These are phyloP conservation scores for Phyllopteryx taeniolatus DNA, from an alignment of 2,113 vertebrate genomes.

Conservation along the genomic window DNA sequence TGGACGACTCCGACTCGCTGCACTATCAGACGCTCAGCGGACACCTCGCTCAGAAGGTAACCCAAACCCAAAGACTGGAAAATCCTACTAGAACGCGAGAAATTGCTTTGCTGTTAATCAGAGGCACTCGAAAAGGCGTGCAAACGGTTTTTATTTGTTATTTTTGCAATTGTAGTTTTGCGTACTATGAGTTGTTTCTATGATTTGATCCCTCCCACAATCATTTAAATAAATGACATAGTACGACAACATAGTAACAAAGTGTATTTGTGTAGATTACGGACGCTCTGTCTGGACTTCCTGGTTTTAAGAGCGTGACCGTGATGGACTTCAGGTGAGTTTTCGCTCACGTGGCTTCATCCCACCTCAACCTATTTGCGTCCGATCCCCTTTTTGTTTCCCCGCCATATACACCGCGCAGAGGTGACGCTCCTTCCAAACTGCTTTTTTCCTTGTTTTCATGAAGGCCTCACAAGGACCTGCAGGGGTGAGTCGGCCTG, in stretches of 20 bases:
- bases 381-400: not conserved
- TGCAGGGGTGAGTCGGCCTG: conserved; percentile 61
- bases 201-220: no score
- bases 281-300: conserved; percentile 78
- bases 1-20: conserved; percentile 71
- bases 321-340: conserved; percentile 86
- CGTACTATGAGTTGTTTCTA: no score
- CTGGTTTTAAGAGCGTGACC: conserved; percentile 82
- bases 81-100: no score
- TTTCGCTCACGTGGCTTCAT: conserved; percentile 1
- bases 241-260: not conserved
- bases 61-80: not conserved
- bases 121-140: no score
- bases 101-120: not conserved
- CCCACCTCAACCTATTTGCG: not conserved
- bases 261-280: conserved; percentile 75
- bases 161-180: no score
- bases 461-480: conserved; percentile 59
- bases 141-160: no score
- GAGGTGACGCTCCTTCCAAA: conserved; percentile 10
- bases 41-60: conserved; percentile 82
- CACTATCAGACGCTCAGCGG: conserved; percentile 71
- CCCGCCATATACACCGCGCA: not conserved
- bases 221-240: no score
- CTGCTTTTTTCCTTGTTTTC: conserved; percentile 9